Percentiles rank a stretch among this genome's conserved stretches.
phyloP scores from a whole-genome alignment of 2,797 vertebrate species.

The Hipposideros larvatus region DNA sequence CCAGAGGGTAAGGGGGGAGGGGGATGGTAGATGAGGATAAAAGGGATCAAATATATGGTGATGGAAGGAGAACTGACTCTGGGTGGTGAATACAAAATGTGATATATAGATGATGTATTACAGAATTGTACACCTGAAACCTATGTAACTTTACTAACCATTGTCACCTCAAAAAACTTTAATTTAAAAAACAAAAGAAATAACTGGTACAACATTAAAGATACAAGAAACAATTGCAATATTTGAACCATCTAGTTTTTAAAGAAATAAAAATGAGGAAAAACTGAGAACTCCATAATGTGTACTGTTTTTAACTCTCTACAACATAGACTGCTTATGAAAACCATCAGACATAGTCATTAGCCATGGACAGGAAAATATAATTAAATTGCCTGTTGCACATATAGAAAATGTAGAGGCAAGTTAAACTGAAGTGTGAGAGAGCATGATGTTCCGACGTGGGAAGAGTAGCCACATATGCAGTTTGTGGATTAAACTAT shows the following conservation, averaged over 20 bases:
- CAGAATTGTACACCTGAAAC: too few species aligned
- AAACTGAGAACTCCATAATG: background rate
- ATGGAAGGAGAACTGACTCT: too few species aligned
- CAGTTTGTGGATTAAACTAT: background rate
- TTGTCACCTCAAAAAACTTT: too few species aligned
- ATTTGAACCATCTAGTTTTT: background rate
- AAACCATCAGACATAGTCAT: background rate
- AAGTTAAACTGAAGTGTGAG: background rate
- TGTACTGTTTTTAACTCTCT: background rate
- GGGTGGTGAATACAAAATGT: too few species aligned
- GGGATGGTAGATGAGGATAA: too few species aligned
- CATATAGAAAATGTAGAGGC: background rate
- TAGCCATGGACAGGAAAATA: background rate
- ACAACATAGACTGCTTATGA: background rate
- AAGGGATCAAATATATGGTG: too few species aligned
- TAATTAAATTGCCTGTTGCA: background rate
- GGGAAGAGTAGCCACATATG: background rate
- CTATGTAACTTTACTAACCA: too few species aligned
- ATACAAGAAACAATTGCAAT: background rate
- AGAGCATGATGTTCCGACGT: background rate
- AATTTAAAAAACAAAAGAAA: too few species aligned
- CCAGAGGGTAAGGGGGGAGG: too few species aligned
- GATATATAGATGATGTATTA: too few species aligned
- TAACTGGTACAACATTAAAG: background rate
- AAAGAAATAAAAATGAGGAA: background rate